These are phyloP conservation scores for Mimachlamys varia DNA, from an alignment of 2,888 invertebrate species.

Conservation along the genomic window DNA sequence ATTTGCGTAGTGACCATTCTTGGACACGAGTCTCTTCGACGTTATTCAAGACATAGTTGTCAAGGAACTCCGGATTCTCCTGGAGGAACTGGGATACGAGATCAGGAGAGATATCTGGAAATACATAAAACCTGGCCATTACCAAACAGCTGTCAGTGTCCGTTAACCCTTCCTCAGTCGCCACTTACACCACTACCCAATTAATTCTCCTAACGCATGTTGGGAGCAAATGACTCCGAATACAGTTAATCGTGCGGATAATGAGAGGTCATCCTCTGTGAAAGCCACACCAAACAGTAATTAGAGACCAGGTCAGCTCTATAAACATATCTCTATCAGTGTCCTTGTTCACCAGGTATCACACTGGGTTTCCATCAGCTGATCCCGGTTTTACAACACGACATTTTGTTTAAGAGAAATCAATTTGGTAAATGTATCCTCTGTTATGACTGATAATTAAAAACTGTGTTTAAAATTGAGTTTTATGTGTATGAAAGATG, in stretches of 20 bases:
- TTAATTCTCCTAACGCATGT: background rate
- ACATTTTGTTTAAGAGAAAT: background rate
- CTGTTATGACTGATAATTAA: background rate
- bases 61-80: slow-evolving; percentile 86
- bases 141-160: background rate
- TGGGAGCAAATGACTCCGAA: background rate
- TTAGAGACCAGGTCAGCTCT: background rate
- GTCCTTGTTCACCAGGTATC: background rate
- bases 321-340: background rate
- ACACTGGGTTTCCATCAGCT: too few species aligned
- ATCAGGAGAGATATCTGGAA: slow-evolving; percentile 76
- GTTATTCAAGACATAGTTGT: slow-evolving; percentile 86
- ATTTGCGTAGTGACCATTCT: slow-evolving; percentile 84
- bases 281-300: background rate
- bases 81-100: slow-evolving; percentile 81
- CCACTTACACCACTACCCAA: background rate
- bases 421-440: background rate
- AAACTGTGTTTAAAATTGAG: too few species aligned
- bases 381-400: too few species aligned
- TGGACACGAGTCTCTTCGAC: slow-evolving; percentile 86
- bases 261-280: background rate
- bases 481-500: too few species aligned
- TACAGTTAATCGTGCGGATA: background rate
- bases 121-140: slow-evolving; percentile 37
- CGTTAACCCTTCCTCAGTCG: too few species aligned